These are phyloP conservation scores for Etheostoma cragini DNA, from an alignment of 2,113 vertebrate species.

Conservation along the genomic window DNA sequence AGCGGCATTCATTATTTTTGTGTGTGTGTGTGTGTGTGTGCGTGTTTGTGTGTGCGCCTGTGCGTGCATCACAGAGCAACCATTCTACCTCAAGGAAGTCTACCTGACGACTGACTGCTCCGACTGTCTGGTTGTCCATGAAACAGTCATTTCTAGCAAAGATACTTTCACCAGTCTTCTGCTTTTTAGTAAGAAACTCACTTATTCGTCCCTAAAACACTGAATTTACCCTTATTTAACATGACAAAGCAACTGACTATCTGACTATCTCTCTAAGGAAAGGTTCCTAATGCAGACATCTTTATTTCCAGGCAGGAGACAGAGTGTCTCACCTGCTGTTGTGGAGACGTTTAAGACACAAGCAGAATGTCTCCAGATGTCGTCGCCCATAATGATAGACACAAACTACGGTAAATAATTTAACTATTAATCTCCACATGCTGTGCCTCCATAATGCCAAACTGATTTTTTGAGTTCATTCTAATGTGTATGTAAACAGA, in stretches of 20 bases:
- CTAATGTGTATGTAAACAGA: slow-evolving; percentile 48
- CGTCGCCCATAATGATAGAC: slow-evolving; percentile 44
- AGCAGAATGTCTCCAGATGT: slow-evolving; percentile 66
- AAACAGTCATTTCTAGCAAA: slow-evolving; percentile 50
- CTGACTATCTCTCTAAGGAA: neutral
- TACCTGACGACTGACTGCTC: slow-evolving; percentile 63
- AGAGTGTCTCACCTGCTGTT: slow-evolving; percentile 33
- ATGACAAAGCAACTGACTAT: too few species aligned
- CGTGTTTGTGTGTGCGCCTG: neutral
- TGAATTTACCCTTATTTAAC: neutral
- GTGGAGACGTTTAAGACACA: slow-evolving; percentile 56
- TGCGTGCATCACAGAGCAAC: slow-evolving; percentile 56
- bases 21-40: slow-evolving; percentile 13
- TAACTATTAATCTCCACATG: neutral
- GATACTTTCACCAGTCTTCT: slow-evolving; percentile 62
- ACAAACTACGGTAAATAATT: slow-evolving; percentile 49
- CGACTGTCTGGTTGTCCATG: slow-evolving; percentile 64
- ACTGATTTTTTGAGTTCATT: neutral
- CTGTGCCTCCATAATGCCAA: neutral
- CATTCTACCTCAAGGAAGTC: slow-evolving; percentile 70
- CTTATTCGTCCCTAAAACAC: neutral
- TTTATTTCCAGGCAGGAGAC: slow-evolving; percentile 57
- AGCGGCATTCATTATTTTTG: neutral
- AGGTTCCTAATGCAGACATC: neutral
- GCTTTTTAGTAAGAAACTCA: slow-evolving; percentile 69